Percentiles rank a stretch among this genome's conserved stretches.
Evolutionary conservation across 1,140 invertebrate species (phyloP).

Genomic region (Ephestia elutella): DNA sequence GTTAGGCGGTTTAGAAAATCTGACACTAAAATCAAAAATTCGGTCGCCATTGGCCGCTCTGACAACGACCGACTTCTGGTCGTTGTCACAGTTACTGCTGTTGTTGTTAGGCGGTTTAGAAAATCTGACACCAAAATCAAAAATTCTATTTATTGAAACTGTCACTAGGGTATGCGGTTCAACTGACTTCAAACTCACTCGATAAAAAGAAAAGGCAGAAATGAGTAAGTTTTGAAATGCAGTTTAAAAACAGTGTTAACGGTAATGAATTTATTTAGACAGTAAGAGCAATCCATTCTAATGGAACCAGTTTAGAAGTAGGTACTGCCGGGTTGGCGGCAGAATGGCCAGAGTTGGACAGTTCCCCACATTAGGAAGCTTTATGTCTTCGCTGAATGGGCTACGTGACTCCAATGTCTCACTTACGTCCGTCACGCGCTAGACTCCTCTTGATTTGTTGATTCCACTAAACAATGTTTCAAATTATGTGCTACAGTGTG

Average conservation of each 20-base stretch:
- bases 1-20: no score
- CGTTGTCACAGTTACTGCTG: no score
- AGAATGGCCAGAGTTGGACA: constrained; percentile 51
- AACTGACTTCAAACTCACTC: no score
- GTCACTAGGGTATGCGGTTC: no score
- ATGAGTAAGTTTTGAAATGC: no score
- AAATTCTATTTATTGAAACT: no score
- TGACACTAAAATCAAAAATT: no score
- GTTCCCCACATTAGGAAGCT: constrained; percentile 48
- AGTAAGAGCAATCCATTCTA: constrained; percentile 18
- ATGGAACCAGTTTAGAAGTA: constrained; percentile 21
- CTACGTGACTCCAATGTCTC: constrained; percentile 53
- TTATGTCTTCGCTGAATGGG: constrained; percentile 46
- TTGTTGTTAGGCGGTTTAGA: no score
- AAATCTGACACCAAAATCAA: no score
- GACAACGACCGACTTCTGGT: no score
- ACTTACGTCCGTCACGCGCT: constrained; percentile 37
- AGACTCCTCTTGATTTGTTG: constrained; percentile 19
- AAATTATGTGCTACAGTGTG: neutral
- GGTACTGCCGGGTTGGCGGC: constrained; percentile 21
- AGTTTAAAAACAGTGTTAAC: neutral
- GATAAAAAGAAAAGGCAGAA: no score
- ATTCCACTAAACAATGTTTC: constrained; percentile 5
- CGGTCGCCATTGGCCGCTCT: no score
- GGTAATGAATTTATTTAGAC: constrained; percentile 17